Evolutionary conservation across 2,113 vertebrate genomes (phyloP).

Genomic region (Amazona guildingii): DNA sequence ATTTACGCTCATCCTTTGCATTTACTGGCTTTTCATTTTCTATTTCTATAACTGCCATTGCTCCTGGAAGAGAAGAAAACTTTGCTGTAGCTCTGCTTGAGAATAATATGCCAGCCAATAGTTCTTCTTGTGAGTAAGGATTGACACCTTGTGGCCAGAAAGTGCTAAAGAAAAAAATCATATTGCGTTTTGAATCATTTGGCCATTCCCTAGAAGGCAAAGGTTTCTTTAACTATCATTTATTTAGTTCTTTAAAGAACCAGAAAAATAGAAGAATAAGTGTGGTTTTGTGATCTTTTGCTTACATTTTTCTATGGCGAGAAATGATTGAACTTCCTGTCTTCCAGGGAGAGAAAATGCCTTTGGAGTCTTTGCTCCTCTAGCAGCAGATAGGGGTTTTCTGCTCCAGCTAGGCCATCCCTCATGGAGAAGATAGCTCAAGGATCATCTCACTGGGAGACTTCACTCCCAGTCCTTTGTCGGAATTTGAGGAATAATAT

Average conservation of each 20-base stretch:
- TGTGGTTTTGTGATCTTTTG: neutral
- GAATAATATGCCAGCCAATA: neutral
- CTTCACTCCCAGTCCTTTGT: neutral
- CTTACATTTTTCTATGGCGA: neutral
- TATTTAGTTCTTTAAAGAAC: neutral
- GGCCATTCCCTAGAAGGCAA: neutral
- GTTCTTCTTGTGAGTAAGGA: neutral
- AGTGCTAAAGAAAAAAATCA: neutral
- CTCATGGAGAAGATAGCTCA: neutral
- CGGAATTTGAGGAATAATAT: neutral
- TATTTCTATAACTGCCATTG: neutral
- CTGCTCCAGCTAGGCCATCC: neutral
- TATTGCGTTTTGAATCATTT: neutral
- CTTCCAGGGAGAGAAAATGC: neutral
- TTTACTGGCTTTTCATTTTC: neutral
- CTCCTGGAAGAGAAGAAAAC: neutral
- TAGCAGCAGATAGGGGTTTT: neutral
- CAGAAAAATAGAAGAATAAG: neutral
- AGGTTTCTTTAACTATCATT: neutral
- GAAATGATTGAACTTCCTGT: neutral
- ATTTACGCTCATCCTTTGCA: neutral
- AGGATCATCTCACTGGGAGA: neutral
- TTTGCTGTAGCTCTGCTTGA: neutral
- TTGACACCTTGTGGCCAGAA: slow-evolving; percentile 60
- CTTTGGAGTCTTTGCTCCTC: neutral